Evolutionary conservation across 2,888 invertebrate species (phyloP), one percentile per base, ranked within the genome.

Genomic region (Acronicta aceris): DNA sequence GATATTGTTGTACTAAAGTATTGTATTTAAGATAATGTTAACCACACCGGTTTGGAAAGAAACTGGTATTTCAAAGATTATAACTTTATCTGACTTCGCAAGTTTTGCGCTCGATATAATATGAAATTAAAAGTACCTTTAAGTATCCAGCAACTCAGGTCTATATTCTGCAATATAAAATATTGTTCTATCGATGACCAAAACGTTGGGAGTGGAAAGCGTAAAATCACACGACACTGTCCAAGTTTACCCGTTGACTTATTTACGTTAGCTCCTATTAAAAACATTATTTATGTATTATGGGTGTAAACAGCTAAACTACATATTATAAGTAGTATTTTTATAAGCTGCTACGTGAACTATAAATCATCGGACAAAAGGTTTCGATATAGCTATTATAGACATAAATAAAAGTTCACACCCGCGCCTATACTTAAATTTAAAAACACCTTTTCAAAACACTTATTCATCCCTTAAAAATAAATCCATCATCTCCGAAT

Each of bases 401-500:
- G 10, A 30, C 30, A 30, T 10, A 0, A 7, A 5, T 27, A 21
- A 43, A 30, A 10, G 10, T 41, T 52, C 6, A 46, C 42, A 48
- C 58, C 15, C 16, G 2, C 12, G 38, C 36, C 36, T 40, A 49
- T 59, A 21, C 21, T 21, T 21, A 49, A 53, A 54, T 65, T 51
- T 1, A n/a, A 6, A 2, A 17, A 42, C 2, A 16, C 33, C 48
- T 17, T 17, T 33, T 17, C 9, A 42, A 46, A 15, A 50, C 27
- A 30, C 47, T 48, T 64, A 48, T 42, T 16, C 13, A 54, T 52
- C 25, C 33, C 27, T 61, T 65, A 51, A 75, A 65, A 63, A 53
- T 47, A 58, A 59, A 78, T 65, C 50, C 48, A 76, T 75, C 71
- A 75, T 57, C 43, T 57, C 17, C 8, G 41, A 59, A 54, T 57